Evolutionary conservation across 2,888 invertebrate species (phyloP), one percentile per base, ranked within the genome.

Genomic region (Cataglyphis altisquamis): DNA sequence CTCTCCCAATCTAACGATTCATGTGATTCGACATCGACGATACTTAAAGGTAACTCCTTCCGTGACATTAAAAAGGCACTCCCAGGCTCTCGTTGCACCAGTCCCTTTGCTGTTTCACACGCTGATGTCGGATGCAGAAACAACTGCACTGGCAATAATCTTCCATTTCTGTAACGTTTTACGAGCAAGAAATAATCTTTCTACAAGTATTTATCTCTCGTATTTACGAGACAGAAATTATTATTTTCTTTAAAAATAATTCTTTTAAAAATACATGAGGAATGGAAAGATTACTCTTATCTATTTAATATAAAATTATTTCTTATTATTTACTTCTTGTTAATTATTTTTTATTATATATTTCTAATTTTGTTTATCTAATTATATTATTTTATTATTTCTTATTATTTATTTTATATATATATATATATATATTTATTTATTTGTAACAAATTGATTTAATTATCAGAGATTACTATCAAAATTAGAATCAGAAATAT

Each of bases 41-140:
- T 87, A 89, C 90, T 88, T 88, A 88, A 89, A 88, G 88, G 88
- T 88, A 91, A 91, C 92, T 92, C 87, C 91, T 91, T 90, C 91
- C 91, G 91, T 91, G 91, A 91, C 91, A 91, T 91, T 91, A 91
- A 90, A 90, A 90, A 90, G 92, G 90, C 91, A 91, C 91, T 91
- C 91, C 91, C 90, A 88, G 90, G 85, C 82, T 86, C 86, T 88
- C 82, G 82, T 87, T 87, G 85, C 89, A 80, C 67, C 88, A 89
- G 84, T 88, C 90, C 88, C 88, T 89, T 89, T 89, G 74, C 64
- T 29, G 86, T 89, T 88, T 89, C 88, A 89, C 88, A 88, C 88
- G 89, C 83, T 72, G 82, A 85, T 77, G 87, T 88, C 89, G 88
- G 89, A 88, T 88, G 89, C 85, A 85, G 89, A 89, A 88, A 89